These are phyloP conservation scores for Lasioglossum calceatum DNA, from an alignment of 2,888 invertebrate genomes.

Conservation along the genomic window DNA sequence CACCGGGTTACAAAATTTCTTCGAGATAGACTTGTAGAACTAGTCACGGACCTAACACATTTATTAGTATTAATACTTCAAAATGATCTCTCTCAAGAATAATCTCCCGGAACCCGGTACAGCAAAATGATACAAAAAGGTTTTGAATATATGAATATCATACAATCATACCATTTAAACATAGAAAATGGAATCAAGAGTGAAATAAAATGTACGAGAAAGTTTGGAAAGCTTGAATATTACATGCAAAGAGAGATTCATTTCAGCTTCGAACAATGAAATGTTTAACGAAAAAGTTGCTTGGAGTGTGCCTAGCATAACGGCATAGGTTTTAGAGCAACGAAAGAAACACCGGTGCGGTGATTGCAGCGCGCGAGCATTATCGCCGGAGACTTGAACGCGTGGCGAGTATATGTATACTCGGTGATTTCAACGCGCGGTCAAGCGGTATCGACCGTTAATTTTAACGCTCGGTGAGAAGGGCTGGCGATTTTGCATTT, in stretches of 20 bases:
- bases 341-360: neutral
- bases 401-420: neutral
- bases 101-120: no score
- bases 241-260: neutral
- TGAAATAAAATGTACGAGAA: no score
- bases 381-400: neutral
- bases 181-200: no score
- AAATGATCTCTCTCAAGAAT: neutral
- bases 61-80: neutral
- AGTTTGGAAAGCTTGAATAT: neutral
- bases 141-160: no score
- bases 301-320: no score
- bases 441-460: neutral
- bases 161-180: no score
- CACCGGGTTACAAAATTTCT: neutral
- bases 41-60: neutral
- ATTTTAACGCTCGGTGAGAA: neutral
- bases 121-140: no score
- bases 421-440: neutral
- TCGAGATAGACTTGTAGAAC: neutral
- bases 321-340: neutral
- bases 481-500: neutral
- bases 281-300: neutral
- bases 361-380: neutral
- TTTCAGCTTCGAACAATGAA: neutral